Evolutionary conservation across 2,113 vertebrate genomes (phyloP).

Genomic region (Alligator mississippiensis): DNA sequence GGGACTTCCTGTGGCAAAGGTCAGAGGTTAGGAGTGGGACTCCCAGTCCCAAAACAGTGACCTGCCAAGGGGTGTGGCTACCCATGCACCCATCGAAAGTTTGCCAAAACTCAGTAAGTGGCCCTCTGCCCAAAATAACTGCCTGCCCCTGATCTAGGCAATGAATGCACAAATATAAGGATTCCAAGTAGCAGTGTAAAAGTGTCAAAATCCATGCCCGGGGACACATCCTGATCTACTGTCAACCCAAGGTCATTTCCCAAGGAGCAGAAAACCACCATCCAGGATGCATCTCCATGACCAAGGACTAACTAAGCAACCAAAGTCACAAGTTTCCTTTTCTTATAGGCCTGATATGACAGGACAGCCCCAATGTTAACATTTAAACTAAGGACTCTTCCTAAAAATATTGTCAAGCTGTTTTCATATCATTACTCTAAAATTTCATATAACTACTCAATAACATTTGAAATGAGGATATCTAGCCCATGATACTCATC

Average conservation of each 20-base stretch:
- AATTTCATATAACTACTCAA: too few relatives aligned
- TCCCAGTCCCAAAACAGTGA: too few relatives aligned
- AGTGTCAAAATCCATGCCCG: neutral
- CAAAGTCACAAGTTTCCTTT: neutral
- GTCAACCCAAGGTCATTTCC: neutral
- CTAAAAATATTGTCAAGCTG: neutral
- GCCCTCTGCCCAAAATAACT: neutral
- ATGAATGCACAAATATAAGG: neutral
- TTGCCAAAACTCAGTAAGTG: too few relatives aligned
- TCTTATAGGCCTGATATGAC: neutral
- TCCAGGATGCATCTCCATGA: neutral
- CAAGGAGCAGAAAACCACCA: neutral
- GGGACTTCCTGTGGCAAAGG: too few relatives aligned
- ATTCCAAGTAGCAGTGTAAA: neutral
- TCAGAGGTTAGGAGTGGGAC: too few relatives aligned
- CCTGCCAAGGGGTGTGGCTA: too few relatives aligned
- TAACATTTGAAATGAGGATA: neutral
- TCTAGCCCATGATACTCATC: neutral
- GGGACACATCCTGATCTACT: neutral
- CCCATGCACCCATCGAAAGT: too few relatives aligned
- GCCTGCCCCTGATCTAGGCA: too few relatives aligned
- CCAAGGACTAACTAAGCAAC: rapidly evolving
- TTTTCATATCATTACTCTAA: neutral
- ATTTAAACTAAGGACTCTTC: neutral
- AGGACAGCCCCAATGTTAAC: neutral